Percentiles rank a stretch among this genome's conserved stretches.
Evolutionary conservation across 2,888 invertebrate genomes (phyloP).

Genomic region (Lasioglossum pauxillum): DNA sequence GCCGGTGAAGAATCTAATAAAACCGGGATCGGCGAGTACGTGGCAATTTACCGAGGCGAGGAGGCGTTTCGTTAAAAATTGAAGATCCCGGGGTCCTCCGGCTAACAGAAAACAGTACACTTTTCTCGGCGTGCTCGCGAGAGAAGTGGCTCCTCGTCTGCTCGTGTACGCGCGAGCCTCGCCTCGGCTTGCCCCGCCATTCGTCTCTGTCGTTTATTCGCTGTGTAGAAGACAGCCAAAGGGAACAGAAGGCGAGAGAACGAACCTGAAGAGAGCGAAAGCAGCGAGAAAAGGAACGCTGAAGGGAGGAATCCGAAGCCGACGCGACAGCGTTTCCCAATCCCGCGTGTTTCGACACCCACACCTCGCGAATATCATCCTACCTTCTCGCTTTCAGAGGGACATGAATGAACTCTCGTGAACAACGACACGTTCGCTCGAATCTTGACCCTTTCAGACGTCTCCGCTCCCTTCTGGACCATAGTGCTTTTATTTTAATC

Average conservation of each 20-base stretch:
- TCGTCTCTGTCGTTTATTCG: slow-evolving; percentile 52
- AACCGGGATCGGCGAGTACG: background rate
- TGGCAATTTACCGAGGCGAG: slow-evolving; percentile 11
- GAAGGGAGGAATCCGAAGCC: slow-evolving; percentile 41
- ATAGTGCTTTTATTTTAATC: background rate
- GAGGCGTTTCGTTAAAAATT: slow-evolving; percentile 18
- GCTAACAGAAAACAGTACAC: slow-evolving; percentile 7
- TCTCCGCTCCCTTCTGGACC: background rate
- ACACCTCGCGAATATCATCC: slow-evolving; percentile 3
- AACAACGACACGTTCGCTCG: background rate
- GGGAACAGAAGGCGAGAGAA: slow-evolving; percentile 19
- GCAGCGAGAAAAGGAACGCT: slow-evolving; percentile 8
- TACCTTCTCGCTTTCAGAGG: background rate
- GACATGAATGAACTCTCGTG: background rate
- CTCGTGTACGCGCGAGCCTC: slow-evolving; percentile 8
- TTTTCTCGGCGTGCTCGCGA: background rate
- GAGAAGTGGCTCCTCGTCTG: slow-evolving; percentile 15
- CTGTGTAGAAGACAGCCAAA: slow-evolving; percentile 10
- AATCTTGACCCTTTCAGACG: background rate
- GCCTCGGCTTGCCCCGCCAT: slow-evolving; percentile 37
- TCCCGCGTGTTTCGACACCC: slow-evolving; percentile 13
- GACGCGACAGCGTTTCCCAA: slow-evolving; percentile 46
- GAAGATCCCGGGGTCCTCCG: background rate
- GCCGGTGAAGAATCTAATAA: background rate
- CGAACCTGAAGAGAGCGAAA: background rate